Percentiles rank a stretch among this genome's conserved stretches.
Conservation (phyloP, 1,140 invertebrate genomes). For the Hermetia illucens region DNA sequence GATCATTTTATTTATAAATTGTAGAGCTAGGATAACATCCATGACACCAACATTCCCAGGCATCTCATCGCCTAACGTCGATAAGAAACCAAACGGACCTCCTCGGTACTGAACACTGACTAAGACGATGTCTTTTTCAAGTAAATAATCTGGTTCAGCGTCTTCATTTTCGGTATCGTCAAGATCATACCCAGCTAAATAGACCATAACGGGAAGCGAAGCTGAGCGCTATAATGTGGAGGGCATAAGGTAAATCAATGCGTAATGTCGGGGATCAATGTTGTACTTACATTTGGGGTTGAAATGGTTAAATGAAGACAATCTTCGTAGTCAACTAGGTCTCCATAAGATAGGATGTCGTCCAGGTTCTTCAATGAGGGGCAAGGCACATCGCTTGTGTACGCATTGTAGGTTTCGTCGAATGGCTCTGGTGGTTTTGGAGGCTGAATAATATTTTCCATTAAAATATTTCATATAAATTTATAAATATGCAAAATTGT, state of each 20-base stretch:
- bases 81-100: slow-evolving; percentile 38
- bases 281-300: slow-evolving; percentile 21
- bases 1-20: slow-evolving; percentile 49
- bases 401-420: slow-evolving; percentile 37
- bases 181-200: slow-evolving; percentile 27
- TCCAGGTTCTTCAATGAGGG: slow-evolving; percentile 21
- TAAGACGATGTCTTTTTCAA: slow-evolving; percentile 59
- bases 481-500: neutral
- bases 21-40: slow-evolving; percentile 31
- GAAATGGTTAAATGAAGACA: slow-evolving; percentile 24
- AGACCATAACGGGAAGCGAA: slow-evolving; percentile 23
- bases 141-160: slow-evolving; percentile 54
- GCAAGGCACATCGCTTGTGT: slow-evolving; percentile 35
- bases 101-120: slow-evolving; percentile 70
- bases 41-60: slow-evolving; percentile 23
- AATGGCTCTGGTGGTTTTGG: slow-evolving; percentile 39
- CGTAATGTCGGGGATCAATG: too few relatives aligned
- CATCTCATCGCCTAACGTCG: slow-evolving; percentile 20
- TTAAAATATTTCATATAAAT: slow-evolving; percentile 18
- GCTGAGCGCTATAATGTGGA: neutral
- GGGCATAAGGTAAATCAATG: neutral
- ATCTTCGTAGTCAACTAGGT: slow-evolving; percentile 20
- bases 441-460: slow-evolving; percentile 29
- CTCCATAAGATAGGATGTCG: neutral
- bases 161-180: slow-evolving; percentile 33